These are phyloP conservation scores for Dissostichus mawsoni DNA, from an alignment of 2,113 vertebrate species.

Conservation along the genomic window DNA sequence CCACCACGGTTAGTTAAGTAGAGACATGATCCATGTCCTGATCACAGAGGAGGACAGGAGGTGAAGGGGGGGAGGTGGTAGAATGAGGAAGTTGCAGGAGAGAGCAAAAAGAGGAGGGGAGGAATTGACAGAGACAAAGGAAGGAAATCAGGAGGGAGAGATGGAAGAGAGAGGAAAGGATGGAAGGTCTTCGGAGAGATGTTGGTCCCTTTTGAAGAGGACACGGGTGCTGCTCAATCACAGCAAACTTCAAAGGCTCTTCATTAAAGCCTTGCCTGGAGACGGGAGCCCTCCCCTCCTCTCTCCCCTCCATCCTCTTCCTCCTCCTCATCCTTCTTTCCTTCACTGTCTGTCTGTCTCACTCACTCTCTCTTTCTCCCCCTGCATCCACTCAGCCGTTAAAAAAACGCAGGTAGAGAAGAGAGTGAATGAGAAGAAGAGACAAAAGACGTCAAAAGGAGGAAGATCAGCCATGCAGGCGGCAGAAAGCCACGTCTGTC, in stretches of 20 bases:
- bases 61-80: conserved; percentile 5
- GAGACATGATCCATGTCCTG: conserved; percentile 68
- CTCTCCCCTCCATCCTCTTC: conserved; percentile 23
- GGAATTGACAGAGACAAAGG: conserved; percentile 51
- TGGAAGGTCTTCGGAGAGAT: conserved; percentile 35
- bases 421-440: conserved; percentile 30
- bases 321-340: conserved; percentile 45
- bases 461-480: conserved; percentile 52
- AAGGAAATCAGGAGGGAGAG: conserved; percentile 38
- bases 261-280: conserved; percentile 74
- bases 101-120: conserved; percentile 27
- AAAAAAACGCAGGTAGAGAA: conserved; percentile 61
- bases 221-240: conserved; percentile 65
- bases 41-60: conserved; percentile 59
- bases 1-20: conserved; percentile 65
- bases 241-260: conserved; percentile 75
- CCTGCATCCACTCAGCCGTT: conserved; percentile 58
- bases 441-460: conserved; percentile 40
- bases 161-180: conserved; percentile 30
- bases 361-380: conserved; percentile 27
- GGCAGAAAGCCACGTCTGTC: conserved; percentile 31
- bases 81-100: conserved; percentile 12
- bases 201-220: conserved; percentile 59
- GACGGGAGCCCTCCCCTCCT: conserved; percentile 24
- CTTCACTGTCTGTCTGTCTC: conserved; percentile 42